These are phyloP conservation scores for Prionace glauca DNA, from an alignment of 2,797 vertebrate genomes.

Conservation along the genomic window DNA sequence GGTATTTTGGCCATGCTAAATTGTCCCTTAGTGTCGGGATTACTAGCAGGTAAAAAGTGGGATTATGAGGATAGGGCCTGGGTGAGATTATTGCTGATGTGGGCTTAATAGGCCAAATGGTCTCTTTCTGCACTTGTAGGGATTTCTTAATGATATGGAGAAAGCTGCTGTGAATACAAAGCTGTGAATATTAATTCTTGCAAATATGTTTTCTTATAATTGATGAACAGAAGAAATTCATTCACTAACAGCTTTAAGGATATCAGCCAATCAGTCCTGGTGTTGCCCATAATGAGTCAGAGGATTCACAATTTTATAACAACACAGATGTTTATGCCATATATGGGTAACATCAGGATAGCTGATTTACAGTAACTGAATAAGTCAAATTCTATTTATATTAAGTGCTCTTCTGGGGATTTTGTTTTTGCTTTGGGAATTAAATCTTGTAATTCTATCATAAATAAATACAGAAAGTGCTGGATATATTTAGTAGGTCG, in stretches of 20 bases:
- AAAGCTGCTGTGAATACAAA: not conserved
- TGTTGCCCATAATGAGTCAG: not conserved
- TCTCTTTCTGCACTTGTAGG: too few relatives aligned
- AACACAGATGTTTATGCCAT: not conserved
- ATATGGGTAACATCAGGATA: not conserved
- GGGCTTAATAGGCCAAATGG: too few relatives aligned
- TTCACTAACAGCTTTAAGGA: not conserved
- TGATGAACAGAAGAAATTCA: not conserved
- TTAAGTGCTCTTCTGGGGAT: not conserved
- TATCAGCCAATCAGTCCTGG: not conserved
- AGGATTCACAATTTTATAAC: not conserved
- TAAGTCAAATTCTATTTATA: not conserved
- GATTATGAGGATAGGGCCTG: too few relatives aligned
- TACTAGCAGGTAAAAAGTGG: too few relatives aligned
- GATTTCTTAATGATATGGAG: not conserved
- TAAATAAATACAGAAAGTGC: not conserved
- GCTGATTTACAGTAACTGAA: not conserved
- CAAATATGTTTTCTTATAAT: not conserved
- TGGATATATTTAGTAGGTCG: not conserved
- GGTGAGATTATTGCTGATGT: too few relatives aligned
- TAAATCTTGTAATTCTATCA: not conserved
- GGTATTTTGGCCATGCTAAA: too few relatives aligned
- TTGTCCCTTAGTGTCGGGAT: too few relatives aligned
- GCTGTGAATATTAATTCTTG: not conserved
- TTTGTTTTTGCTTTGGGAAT: not conserved